Base-by-base conservation (phyloP, 2,113 vertebrate species). In the Ciconia boyciana region DNA sequence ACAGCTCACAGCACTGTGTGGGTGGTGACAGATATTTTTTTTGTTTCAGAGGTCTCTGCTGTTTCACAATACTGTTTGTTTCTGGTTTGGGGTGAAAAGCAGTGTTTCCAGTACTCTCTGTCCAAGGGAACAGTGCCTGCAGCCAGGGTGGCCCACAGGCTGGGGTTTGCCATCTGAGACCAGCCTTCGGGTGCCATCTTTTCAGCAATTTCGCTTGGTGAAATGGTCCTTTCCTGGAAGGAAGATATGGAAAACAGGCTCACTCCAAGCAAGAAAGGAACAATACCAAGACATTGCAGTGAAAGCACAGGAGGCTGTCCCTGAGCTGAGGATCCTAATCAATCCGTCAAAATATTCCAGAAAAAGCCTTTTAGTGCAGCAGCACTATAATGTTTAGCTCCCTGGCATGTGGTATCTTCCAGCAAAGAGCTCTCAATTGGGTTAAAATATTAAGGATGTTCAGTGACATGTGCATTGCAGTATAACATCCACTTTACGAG, bases 61-160 rank as follows among this genome's bases (percentile, higher is more conserved):
- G 34, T 97, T 97, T 96, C 84, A 83, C 78, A 94, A 93, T 39
- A 65, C 13, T 19, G 11, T 85, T 94, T 85, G 31, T 79, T 90
- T 93, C 62, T 95, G 61, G 31, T 87, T 83, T 91, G 84, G 52
- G 34, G 31, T 80, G 61, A 85, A 95, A 77, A 93, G 34, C 28
- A 90, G 20, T 22, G 28, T 29, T 87, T 88, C 46, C 66, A 87
- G 66, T 29, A 46, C 36, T n/a, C 41, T 44, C 16, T 87, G 51
- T 76, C n/a, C 41, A 49, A 61, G 57, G 54, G 68, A 80, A 25
- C n/a, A 61, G 41, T 5, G 62, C 20, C 49, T 52, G 70, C 36
- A 65, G 57, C 19, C 54, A 82, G 69, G 7, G 24, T 44, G 20
- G n/a, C 68, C 51, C 24, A 16, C 5, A 11, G n/a, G 43, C 55